Conservation (phyloP, 2,888 invertebrate species). For the Mystacides longicornis region DNA sequence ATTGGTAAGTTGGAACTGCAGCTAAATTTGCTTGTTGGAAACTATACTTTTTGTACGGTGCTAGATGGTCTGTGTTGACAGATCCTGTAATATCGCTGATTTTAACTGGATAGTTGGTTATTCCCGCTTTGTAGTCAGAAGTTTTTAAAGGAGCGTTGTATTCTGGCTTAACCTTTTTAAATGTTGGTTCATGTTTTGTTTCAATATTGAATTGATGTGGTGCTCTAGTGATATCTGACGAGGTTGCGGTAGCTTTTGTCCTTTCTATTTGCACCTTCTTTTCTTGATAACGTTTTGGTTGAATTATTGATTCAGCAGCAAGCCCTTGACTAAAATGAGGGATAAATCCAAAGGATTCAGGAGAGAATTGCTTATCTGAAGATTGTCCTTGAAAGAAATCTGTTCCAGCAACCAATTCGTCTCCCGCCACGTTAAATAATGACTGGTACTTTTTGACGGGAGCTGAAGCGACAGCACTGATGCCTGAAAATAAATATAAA, state of each 20-base stretch:
- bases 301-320: constrained; percentile 33
- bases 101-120: constrained; percentile 7
- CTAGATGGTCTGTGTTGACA: constrained; percentile 23
- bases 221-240: constrained; percentile 27
- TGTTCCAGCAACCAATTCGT: constrained; percentile 29
- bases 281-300: constrained; percentile 20
- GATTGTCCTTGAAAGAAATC: constrained; percentile 42
- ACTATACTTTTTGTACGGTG: constrained; percentile 36
- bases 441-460: constrained; percentile 45
- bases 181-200: constrained; percentile 44
- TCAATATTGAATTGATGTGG: constrained; percentile 43
- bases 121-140: constrained; percentile 8
- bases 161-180: constrained; percentile 35
- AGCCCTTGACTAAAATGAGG: constrained; percentile 45
- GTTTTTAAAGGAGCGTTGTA: constrained; percentile 30
- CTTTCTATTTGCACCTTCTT: constrained; percentile 22
- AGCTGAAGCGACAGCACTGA: constrained; percentile 27
- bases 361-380: constrained; percentile 41
- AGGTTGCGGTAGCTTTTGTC: constrained; percentile 21
- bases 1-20: constrained; percentile 25
- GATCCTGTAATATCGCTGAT: constrained; percentile 37
- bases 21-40: constrained; percentile 30
- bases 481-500: constrained; percentile 13
- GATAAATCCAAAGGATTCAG: constrained; percentile 44
- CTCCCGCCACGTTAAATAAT: constrained; percentile 46